Conservation (phyloP, 2,888 invertebrate genomes). For the Iphiclides podalirius region DNA sequence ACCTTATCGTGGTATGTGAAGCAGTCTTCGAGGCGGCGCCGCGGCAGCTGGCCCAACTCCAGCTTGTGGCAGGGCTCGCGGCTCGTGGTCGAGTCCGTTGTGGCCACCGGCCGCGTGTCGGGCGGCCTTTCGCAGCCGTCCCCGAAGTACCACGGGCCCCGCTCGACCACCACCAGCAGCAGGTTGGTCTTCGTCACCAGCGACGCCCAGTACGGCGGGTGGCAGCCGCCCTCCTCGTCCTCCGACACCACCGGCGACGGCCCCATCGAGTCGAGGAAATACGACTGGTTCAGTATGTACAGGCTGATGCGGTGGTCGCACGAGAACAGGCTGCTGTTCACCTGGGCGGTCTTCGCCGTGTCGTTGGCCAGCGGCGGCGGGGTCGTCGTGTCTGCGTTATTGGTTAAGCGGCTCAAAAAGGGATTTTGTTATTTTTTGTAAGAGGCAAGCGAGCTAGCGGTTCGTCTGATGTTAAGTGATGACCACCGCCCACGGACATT, state of each 20-base stretch:
- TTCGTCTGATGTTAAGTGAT: too few relatives aligned
- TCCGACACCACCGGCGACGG: slow-evolving; percentile 50
- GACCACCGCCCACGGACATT: too few relatives aligned
- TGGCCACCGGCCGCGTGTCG: slow-evolving; percentile 77
- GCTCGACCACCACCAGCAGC: slow-evolving; percentile 86
- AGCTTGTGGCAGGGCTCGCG: slow-evolving; percentile 88
- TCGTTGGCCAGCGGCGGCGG: slow-evolving; percentile 34
- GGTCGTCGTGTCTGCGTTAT: slow-evolving; percentile 34
- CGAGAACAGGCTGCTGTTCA: slow-evolving; percentile 73
- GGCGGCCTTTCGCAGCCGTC: slow-evolving; percentile 75
- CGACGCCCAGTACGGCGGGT: slow-evolving; percentile 83
- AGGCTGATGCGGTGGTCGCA: slow-evolving; percentile 87
- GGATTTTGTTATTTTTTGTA: too few relatives aligned
- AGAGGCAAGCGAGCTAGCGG: too few relatives aligned
- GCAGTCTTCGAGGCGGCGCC: slow-evolving; percentile 86
- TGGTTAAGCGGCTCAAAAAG: background rate
- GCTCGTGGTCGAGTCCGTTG: slow-evolving; percentile 53
- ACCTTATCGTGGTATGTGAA: slow-evolving; percentile 88
- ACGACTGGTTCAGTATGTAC: slow-evolving; percentile 83
- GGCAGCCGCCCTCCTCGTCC: slow-evolving; percentile 49
- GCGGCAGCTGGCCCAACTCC: slow-evolving; percentile 82
- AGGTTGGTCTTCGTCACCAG: slow-evolving; percentile 89
- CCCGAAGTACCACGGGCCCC: slow-evolving; percentile 38
- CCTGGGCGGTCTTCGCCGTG: slow-evolving; percentile 60
- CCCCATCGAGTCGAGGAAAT: slow-evolving; percentile 61